Evolutionary conservation across 2,888 invertebrate genomes (phyloP), one percentile per base, ranked within the genome.

Genomic region (Clitarchus hookeri): DNA sequence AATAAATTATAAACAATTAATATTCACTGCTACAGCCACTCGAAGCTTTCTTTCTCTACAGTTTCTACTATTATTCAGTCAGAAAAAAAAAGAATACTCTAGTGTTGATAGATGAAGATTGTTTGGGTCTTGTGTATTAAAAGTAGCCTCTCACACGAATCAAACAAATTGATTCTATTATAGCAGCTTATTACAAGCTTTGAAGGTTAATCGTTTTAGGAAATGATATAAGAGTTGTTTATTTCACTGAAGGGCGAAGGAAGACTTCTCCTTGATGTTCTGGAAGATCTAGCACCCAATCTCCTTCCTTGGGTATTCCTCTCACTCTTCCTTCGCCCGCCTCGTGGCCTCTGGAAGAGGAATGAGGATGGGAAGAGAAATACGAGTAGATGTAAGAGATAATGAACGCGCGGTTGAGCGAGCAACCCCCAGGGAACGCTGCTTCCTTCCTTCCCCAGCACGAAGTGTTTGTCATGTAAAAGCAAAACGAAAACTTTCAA

Each of bases 121-220:
- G 65, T 65, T 65, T n/a, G 16, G n/a, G n/a, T 65, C 16, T 65
- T 6, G 16, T 65, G 65, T 65, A 65, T 65, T 65, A 9, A 65
- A 65, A 65, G 65, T 65, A 19, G 65, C 65, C 65, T 65, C 65
- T 65, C 65, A 16, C n/a, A 65, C 65, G 65, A 65, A 65, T 65
- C 65, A 65, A 65, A 65, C 65, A 65, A 65, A 65, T 65, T 65
- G 65, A 65, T 65, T 65, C 65, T 65, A 65, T 65, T 65, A 65
- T n/a, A 65, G 65, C 65, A 65, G 65, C 65, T n/a, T 65, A 65
- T 65, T 65, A 65, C 65, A 65, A 65, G 65, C 65, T 65, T 65
- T 65, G 65, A 65, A 65, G 16, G 65, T 65, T 65, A 65, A 65
- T 65, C 65, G 65, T n/a, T 6, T 65, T 65, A 65, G n/a, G 65